A percentile compares a stretch with the other conserved stretches of the same genome.
Conservation (phyloP, 2,113 vertebrate species). For the Sylvicapra grimmia region DNA sequence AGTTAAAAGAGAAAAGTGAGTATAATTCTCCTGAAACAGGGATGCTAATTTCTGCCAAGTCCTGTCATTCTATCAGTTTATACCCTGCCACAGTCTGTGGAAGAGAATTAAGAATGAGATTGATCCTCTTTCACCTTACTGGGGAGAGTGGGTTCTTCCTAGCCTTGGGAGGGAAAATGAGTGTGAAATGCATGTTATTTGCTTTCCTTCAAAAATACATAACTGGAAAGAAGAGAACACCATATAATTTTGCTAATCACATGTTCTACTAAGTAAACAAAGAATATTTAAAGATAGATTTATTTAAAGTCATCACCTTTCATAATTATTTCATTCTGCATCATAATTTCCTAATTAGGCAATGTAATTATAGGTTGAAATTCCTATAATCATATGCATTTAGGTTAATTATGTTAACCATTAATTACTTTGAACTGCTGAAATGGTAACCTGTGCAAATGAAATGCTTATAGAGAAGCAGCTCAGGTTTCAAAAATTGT, state of each 20-base stretch:
- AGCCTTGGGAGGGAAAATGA: not conserved
- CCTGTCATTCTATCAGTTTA: not conserved
- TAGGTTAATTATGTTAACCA: conserved; percentile 68
- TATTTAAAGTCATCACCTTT: conserved; percentile 69
- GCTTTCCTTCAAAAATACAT: conserved; percentile 38
- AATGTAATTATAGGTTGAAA: conserved; percentile 64
- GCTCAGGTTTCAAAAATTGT: conserved; percentile 18
- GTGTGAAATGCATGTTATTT: not conserved
- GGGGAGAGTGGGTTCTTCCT: not conserved
- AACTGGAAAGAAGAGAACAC: conserved; percentile 19
- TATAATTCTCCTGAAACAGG: not conserved
- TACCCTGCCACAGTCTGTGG: not conserved
- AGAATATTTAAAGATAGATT: conserved; percentile 53
- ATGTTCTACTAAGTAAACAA: conserved; percentile 54
- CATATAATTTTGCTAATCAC: conserved; percentile 61
- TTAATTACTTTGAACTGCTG: conserved; percentile 61
- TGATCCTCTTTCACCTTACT: not conserved
- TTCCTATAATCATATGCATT: conserved; percentile 64
- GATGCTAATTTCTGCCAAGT: not conserved
- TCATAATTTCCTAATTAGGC: conserved; percentile 67
- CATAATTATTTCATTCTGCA: conserved; percentile 68
- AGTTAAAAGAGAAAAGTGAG: not conserved
- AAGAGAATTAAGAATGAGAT: not conserved
- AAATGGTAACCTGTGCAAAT: conserved; percentile 57
- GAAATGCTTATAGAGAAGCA: conserved; percentile 26